These are phyloP conservation scores for Machimus rusticus DNA, from an alignment of 2,888 invertebrate species.

Conservation along the genomic window DNA sequence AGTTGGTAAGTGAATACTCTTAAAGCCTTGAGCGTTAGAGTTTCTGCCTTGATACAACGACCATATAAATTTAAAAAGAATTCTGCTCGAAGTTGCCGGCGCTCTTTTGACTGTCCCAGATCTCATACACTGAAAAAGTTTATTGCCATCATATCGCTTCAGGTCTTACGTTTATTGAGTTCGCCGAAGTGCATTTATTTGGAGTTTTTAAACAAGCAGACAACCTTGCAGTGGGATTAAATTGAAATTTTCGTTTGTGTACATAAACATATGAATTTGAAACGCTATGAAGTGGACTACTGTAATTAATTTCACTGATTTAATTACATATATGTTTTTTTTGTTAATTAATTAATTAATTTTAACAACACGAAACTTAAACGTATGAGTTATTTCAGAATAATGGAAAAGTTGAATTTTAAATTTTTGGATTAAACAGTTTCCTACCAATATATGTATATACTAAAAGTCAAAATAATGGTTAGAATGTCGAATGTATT, in stretches of 20 bases:
- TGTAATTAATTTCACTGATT: neutral
- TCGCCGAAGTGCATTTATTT: constrained; percentile 19
- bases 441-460: too few relatives aligned
- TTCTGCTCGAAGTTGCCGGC: neutral
- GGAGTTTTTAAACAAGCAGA: neutral
- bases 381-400: too few relatives aligned
- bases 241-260: neutral
- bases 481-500: too few relatives aligned
- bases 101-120: neutral
- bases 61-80: neutral
- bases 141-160: constrained; percentile 18
- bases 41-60: neutral
- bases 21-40: neutral
- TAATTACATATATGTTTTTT: neutral
- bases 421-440: too few relatives aligned
- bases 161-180: constrained; percentile 12
- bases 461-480: too few relatives aligned
- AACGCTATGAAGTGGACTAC: neutral
- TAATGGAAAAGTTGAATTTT: too few relatives aligned
- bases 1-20: neutral
- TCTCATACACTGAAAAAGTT: neutral
- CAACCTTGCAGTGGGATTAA: neutral
- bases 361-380: too few relatives aligned
- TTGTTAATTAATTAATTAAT: too few relatives aligned
- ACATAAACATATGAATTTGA: neutral